Conservation (phyloP, 2,888 invertebrate genomes). For the Tinea trinotella region DNA sequence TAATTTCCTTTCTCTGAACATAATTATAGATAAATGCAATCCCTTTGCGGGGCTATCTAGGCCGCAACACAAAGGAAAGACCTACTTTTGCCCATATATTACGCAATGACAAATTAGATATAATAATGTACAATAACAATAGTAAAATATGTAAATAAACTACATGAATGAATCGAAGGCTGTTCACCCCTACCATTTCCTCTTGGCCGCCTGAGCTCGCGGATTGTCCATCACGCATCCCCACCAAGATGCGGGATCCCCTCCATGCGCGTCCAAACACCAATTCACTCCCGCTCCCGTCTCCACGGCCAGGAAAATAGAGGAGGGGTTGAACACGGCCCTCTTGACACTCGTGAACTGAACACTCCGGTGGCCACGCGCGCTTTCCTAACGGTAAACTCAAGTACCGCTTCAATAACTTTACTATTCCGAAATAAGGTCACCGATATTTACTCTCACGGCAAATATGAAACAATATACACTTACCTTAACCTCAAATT, state of each 20-base stretch:
- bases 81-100: slow-evolving; percentile 37
- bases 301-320: slow-evolving; percentile 64
- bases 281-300: slow-evolving; percentile 70
- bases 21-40: neutral
- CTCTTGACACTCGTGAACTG: slow-evolving; percentile 48
- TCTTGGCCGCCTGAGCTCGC: neutral
- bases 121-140: slow-evolving; percentile 19
- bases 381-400: slow-evolving; percentile 62
- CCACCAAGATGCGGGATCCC: slow-evolving; percentile 69
- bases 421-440: slow-evolving; percentile 52
- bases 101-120: slow-evolving; percentile 46
- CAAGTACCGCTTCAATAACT: slow-evolving; percentile 47
- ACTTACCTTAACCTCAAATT: slow-evolving; percentile 18
- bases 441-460: slow-evolving; percentile 43
- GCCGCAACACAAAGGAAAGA: slow-evolving; percentile 43
- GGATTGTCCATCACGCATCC: slow-evolving; percentile 39
- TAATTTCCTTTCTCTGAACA: slow-evolving; percentile 2
- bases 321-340: slow-evolving; percentile 63
- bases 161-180: slow-evolving; percentile 37
- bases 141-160: slow-evolving; percentile 2
- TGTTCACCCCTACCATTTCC: slow-evolving; percentile 63
- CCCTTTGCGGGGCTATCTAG: neutral
- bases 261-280: slow-evolving; percentile 60
- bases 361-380: slow-evolving; percentile 50
- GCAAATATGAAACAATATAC: slow-evolving; percentile 20